phyloP scores from a whole-genome alignment of 2,113 vertebrate species.

The Oreotragus oreotragus region DNA sequence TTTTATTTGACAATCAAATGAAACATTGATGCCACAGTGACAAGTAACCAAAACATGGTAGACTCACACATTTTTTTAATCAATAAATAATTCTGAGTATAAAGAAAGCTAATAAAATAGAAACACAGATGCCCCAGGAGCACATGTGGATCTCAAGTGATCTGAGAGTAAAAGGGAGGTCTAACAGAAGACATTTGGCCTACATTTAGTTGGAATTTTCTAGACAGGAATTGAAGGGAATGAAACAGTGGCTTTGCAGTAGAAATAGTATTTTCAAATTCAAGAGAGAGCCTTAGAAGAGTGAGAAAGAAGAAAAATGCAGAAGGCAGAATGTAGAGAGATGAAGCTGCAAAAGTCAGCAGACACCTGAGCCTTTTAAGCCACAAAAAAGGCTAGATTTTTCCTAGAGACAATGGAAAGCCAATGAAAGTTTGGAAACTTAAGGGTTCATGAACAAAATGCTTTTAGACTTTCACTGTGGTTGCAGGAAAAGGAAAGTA shows the following conservation, averaged over 20 bases:
- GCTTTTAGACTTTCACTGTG: neutral
- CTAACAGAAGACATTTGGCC: neutral
- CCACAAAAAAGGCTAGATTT: neutral
- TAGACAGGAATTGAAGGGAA: neutral
- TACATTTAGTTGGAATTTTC: neutral
- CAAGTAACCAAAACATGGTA: neutral
- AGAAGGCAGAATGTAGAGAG: neutral
- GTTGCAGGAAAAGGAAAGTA: neutral
- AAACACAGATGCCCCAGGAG: neutral
- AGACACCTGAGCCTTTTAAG: neutral
- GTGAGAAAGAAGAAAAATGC: neutral
- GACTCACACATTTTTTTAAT: neutral
- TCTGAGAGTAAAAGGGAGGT: neutral
- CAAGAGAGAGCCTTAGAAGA: neutral
- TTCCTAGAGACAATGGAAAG: neutral
- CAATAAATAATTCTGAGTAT: neutral
- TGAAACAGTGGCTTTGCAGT: neutral
- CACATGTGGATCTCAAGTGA: neutral
- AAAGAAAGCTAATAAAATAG: neutral
- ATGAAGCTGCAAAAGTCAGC: neutral
- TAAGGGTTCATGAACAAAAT: neutral
- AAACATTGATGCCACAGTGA: neutral
- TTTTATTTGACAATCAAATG: neutral
- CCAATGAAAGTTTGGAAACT: neutral
- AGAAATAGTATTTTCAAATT: neutral